Evolutionary conservation across 1,140 invertebrate species (phyloP).

Genomic region (Drosophila micromelanica): DNA sequence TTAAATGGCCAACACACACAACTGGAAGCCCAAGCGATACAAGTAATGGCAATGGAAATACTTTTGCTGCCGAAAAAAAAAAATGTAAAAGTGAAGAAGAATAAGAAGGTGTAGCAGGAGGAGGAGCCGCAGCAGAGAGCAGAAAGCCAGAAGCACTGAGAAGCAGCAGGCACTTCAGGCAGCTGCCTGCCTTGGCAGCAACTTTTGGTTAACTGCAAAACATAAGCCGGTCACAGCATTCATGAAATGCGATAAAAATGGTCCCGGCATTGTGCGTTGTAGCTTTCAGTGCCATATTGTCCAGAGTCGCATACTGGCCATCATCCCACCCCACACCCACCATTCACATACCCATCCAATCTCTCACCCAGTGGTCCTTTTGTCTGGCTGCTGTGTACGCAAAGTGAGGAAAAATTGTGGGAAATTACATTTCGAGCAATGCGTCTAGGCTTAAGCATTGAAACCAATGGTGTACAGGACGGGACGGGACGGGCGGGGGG

Average conservation of each 20-base stretch:
- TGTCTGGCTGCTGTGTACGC: constrained; percentile 63
- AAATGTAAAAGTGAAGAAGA: no score
- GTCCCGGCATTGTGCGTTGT: constrained; percentile 65
- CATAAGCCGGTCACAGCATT: constrained; percentile 73
- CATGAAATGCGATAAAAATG: constrained; percentile 79
- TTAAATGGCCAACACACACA: constrained; percentile 52
- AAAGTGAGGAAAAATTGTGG: constrained; percentile 82
- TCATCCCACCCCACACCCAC: constrained; percentile 16
- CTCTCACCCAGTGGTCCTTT: constrained; percentile 30
- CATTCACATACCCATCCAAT: background rate
- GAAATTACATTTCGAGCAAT: constrained; percentile 75
- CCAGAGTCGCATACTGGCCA: constrained; percentile 46
- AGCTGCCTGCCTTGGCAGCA: constrained; percentile 18
- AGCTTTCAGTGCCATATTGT: constrained; percentile 57
- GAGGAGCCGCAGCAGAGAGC: background rate
- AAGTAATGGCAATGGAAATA: constrained; percentile 49
- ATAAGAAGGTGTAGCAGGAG: constrained; percentile 3
- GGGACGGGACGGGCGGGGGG: background rate
- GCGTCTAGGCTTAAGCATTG: constrained; percentile 20
- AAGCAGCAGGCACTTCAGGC: constrained; percentile 32
- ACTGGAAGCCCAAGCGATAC: constrained; percentile 28
- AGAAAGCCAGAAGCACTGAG: background rate
- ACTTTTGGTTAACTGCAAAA: constrained; percentile 75
- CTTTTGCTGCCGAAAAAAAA: constrained; percentile 35
- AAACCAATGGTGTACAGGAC: background rate